Conservation (phyloP, 2,113 vertebrate species). For the Poeciliopsis retropinna region DNA sequence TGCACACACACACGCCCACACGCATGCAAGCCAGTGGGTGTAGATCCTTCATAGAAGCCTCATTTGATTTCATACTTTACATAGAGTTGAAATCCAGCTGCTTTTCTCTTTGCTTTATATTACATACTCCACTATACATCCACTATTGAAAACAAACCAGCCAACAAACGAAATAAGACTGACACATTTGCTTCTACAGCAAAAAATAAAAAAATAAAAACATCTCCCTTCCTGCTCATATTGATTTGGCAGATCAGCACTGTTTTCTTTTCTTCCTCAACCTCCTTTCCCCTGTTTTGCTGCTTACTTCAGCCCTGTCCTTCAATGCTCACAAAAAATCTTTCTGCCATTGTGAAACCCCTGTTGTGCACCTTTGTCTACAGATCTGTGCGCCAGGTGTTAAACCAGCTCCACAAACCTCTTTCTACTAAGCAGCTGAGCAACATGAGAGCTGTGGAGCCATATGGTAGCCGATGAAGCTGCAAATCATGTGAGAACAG, state of each 20-base stretch:
- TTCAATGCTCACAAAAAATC: constrained; percentile 25
- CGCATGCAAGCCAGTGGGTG: constrained; percentile 2
- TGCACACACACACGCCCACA: background rate
- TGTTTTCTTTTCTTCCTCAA: constrained; percentile 8
- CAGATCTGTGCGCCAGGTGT: constrained; percentile 18
- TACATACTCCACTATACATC: background rate
- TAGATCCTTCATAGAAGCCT: background rate
- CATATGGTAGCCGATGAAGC: constrained; percentile 26
- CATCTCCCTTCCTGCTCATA: constrained; percentile 36
- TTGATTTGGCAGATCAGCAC: constrained; percentile 48
- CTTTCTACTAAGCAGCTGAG: constrained; percentile 8
- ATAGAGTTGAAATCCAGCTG: constrained; percentile 11
- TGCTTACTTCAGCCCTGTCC: constrained; percentile 17
- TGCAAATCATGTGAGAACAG: constrained; percentile 1
- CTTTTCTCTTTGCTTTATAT: constrained; percentile 2
- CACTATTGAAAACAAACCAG: background rate
- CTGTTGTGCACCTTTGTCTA: constrained; percentile 28
- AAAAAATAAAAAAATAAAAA: constrained; percentile 8
- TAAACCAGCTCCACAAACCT: constrained; percentile 12
- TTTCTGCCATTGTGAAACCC: constrained; percentile 16
- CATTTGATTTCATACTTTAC: constrained; percentile 36
- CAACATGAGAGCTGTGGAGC: constrained; percentile 26
- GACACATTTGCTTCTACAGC: constrained; percentile 31
- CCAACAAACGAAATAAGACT: constrained; percentile 7
- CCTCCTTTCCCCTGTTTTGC: background rate